Conservation (phyloP, 2,113 vertebrate species). For the Elephas maximus region DNA sequence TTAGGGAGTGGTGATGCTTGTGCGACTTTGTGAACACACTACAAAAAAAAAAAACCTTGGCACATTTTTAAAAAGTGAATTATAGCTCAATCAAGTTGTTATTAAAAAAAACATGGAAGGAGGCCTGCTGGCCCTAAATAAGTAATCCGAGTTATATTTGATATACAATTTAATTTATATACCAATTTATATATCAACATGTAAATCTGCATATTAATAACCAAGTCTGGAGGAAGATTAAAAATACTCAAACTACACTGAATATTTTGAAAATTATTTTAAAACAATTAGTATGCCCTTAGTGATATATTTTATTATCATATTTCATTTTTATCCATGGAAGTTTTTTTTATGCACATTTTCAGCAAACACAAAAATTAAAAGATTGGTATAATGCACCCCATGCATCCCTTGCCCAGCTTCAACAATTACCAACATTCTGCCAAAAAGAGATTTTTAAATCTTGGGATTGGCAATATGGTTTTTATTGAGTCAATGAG, state of each 20-base stretch:
- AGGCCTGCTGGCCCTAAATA: not conserved
- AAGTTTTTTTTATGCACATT: not conserved
- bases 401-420: not conserved
- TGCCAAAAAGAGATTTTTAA: constrained; percentile 6
- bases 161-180: too few relatives aligned
- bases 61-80: too few relatives aligned
- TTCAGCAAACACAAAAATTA: not conserved
- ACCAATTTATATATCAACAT: too few relatives aligned
- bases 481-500: not conserved
- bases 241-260: not conserved
- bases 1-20: too few relatives aligned
- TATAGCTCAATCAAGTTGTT: too few relatives aligned
- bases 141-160: not conserved
- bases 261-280: constrained; percentile 26
- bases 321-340: not conserved
- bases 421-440: not conserved
- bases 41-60: too few relatives aligned
- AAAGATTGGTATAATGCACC: not conserved
- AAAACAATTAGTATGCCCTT: not conserved
- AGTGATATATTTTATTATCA: not conserved
- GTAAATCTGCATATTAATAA: not conserved
- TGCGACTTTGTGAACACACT: too few relatives aligned
- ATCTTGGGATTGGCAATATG: not conserved
- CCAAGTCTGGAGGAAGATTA: not conserved
- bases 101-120: not conserved